Evolutionary conservation across 1,140 invertebrate genomes (phyloP).

Genomic region (Formica selysi): DNA sequence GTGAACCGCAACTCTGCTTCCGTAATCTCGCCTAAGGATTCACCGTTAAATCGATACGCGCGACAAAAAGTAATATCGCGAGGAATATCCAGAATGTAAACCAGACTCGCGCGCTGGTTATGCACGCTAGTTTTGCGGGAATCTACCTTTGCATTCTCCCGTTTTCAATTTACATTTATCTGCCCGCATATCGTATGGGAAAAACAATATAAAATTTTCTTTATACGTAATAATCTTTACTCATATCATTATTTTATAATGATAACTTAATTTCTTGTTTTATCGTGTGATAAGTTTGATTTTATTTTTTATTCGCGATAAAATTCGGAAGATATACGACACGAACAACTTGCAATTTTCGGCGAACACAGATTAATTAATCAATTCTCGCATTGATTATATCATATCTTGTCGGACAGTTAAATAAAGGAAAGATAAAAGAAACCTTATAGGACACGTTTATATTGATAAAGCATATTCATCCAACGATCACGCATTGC

Average conservation of each 20-base stretch:
- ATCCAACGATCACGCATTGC: constrained; percentile 4
- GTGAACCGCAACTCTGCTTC: constrained; percentile 51
- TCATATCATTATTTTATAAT: background rate
- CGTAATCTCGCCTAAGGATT: constrained; percentile 63
- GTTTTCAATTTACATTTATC: background rate
- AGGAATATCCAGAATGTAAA: constrained; percentile 1
- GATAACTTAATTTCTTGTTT: background rate
- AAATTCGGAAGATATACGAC: background rate
- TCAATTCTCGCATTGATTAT: constrained; percentile 18
- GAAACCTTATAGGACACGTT: background rate
- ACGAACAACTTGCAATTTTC: background rate
- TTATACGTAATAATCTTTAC: background rate
- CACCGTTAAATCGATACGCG: constrained; percentile 68
- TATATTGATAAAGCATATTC: constrained; percentile 5
- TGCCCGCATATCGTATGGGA: background rate
- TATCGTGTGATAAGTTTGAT: background rate
- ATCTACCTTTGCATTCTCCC: background rate
- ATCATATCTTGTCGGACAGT: background rate
- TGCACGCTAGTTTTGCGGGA: background rate
- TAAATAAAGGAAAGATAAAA: background rate
- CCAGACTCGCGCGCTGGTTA: background rate
- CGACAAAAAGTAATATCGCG: constrained; percentile 59
- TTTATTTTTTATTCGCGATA: background rate
- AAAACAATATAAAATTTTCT: background rate
- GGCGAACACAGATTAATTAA: background rate